Evolutionary conservation across 2,797 vertebrate genomes (phyloP).

Genomic region (Oreochromis grahami): DNA sequence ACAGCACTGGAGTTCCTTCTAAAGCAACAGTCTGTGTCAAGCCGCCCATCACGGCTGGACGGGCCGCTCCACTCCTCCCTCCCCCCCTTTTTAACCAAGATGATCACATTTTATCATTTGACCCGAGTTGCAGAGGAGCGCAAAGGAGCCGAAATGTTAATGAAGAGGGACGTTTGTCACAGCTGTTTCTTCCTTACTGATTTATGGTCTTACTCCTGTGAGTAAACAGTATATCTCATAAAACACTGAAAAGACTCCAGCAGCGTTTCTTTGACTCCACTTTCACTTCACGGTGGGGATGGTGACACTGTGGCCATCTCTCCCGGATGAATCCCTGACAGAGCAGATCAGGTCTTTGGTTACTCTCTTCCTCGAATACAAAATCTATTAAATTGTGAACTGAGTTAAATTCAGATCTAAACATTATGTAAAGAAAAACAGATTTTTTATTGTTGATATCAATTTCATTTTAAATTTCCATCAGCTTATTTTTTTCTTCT

Average conservation of each 20-base stretch:
- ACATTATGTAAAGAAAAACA: background rate
- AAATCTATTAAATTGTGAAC: background rate
- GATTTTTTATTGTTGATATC: background rate
- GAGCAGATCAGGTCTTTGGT: background rate
- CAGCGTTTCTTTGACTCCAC: background rate
- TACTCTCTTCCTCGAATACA: background rate
- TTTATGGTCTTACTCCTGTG: background rate
- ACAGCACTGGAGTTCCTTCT: background rate
- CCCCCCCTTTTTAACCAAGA: background rate
- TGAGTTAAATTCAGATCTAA: background rate
- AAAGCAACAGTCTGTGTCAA: background rate
- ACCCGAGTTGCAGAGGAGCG: background rate
- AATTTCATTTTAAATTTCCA: background rate
- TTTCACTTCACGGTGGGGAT: background rate
- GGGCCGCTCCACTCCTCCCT: rapidly evolving
- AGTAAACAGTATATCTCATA: background rate
- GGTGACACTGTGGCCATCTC: background rate
- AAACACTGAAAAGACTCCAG: rapidly evolving
- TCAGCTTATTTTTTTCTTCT: background rate
- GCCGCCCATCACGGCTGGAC: rapidly evolving
- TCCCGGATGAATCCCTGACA: background rate
- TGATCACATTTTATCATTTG: background rate
- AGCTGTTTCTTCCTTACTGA: background rate
- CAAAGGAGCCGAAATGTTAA: background rate
- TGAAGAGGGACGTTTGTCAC: background rate